Evolutionary conservation across 2,797 vertebrate species (phyloP), one percentile per base, ranked within the genome.

Genomic region (Epinephelus coioides): DNA sequence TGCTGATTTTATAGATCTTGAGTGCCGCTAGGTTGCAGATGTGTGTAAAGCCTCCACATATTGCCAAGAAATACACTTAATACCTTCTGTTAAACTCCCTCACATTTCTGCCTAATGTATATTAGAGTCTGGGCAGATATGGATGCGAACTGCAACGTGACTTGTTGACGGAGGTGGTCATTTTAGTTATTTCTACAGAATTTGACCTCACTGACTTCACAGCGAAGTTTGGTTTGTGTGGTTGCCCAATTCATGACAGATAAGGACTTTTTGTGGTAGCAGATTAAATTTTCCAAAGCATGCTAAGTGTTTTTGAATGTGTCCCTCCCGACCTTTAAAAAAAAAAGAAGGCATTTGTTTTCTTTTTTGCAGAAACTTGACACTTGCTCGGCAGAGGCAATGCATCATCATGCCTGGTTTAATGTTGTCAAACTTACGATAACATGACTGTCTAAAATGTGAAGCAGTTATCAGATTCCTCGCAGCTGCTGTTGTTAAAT

Each of bases 381-480:
- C 34, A 21, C 63, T 64, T 60, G 18, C 34, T 54, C 15, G 10
- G 55, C 44, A 73, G 2, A 21, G 18, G 30, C 25, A 40, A 51
- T 70, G 21, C 38, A 30, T 75, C 53, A 49, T 13, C 12, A 3
- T 67, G 27, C 5, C n/a, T 4, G 9, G 3, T 55, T 62, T 23
- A 12, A 69, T 56, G 76, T 69, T 23, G 9, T 72, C 34, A 59
- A 63, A 59, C 14, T 8, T 19, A 7, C 27, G 14, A 54, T 51
- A 54, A n/a, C 17, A n/a, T 10, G 55, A 21, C 10, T 47, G 63
- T 34, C 34, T 51, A 17, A 67, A 43, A 23, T 51, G n/a, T 60
- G 49, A 71, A 44, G 9, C 40, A 62, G 44, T 51, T 53, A 60
- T 81, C 62, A n/a, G 68, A 82, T 70, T 76, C 27, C 17, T 49